Evolutionary conservation across 2,888 invertebrate genomes (phyloP).

Genomic region (Drosophila leonis): DNA sequence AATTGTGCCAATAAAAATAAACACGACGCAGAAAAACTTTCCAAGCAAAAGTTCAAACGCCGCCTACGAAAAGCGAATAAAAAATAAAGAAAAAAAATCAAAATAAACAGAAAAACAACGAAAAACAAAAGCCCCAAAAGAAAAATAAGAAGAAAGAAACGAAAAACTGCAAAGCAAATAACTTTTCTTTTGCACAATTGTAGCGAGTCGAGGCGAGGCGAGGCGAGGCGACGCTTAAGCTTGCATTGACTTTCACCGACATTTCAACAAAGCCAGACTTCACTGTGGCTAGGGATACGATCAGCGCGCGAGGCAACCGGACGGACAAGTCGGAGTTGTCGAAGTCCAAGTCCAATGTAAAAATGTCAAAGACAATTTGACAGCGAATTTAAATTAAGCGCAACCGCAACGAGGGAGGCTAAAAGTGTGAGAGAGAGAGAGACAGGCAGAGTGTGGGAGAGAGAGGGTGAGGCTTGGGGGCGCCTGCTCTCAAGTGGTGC

Average conservation of each 20-base stretch:
- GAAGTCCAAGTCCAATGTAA: slow-evolving; percentile 38
- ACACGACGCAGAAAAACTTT: slow-evolving; percentile 67
- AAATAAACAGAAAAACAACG: slow-evolving; percentile 18
- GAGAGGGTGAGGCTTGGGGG: background rate
- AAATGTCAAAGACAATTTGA: slow-evolving; percentile 76
- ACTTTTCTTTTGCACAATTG: slow-evolving; percentile 80
- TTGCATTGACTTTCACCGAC: slow-evolving; percentile 76
- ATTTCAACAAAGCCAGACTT: slow-evolving; percentile 59
- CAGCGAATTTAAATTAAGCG: slow-evolving; percentile 66
- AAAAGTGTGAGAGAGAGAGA: background rate
- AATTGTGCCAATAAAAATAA: slow-evolving; percentile 81
- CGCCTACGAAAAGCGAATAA: slow-evolving; percentile 69
- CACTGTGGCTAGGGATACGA: slow-evolving; percentile 7
- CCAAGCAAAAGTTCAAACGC: slow-evolving; percentile 76
- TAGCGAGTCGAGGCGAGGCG: slow-evolving; percentile 66
- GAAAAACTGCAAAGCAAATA: slow-evolving; percentile 70
- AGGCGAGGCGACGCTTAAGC: background rate
- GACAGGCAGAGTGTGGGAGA: background rate
- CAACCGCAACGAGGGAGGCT: background rate
- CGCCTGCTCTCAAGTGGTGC: slow-evolving; percentile 17
- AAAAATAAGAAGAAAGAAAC: slow-evolving; percentile 34
- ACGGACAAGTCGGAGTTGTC: slow-evolving; percentile 41
- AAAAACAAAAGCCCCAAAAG: slow-evolving; percentile 22
- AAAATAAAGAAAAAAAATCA: slow-evolving; percentile 12
- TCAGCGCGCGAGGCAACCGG: slow-evolving; percentile 7